Percentiles rank a stretch among this genome's conserved stretches.
Conservation (phyloP, 2,888 invertebrate genomes). For the Tetranychus piercei region DNA sequence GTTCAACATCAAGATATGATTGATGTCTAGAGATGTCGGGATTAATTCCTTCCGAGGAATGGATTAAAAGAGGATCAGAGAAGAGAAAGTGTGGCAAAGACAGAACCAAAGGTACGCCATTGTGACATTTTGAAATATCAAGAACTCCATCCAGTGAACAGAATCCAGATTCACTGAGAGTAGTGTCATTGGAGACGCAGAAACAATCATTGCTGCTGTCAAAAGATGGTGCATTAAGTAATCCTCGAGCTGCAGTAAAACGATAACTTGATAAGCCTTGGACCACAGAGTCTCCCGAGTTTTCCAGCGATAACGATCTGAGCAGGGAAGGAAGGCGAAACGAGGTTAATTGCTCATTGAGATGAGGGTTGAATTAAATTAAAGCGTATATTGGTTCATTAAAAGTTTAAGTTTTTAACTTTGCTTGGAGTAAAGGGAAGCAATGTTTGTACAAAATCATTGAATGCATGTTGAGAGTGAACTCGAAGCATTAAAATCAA, state of each 20-base stretch:
- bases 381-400: neutral
- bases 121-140: neutral
- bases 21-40: neutral
- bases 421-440: too few relatives aligned
- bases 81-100: neutral
- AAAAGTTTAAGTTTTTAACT: neutral
- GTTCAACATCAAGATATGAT: neutral
- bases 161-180: neutral
- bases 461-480: too few relatives aligned
- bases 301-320: neutral
- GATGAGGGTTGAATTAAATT: neutral
- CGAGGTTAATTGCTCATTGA: neutral
- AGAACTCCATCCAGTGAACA: neutral
- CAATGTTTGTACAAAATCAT: too few relatives aligned
- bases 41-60: neutral
- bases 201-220: neutral
- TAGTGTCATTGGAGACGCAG: neutral
- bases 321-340: neutral
- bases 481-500: too few relatives aligned
- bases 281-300: neutral
- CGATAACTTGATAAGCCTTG: neutral
- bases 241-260: neutral
- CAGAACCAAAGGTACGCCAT: neutral
- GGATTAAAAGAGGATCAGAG: neutral
- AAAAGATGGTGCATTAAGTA: neutral